Conservation (phyloP, 2,888 invertebrate species). For the Latheticus oryzae region DNA sequence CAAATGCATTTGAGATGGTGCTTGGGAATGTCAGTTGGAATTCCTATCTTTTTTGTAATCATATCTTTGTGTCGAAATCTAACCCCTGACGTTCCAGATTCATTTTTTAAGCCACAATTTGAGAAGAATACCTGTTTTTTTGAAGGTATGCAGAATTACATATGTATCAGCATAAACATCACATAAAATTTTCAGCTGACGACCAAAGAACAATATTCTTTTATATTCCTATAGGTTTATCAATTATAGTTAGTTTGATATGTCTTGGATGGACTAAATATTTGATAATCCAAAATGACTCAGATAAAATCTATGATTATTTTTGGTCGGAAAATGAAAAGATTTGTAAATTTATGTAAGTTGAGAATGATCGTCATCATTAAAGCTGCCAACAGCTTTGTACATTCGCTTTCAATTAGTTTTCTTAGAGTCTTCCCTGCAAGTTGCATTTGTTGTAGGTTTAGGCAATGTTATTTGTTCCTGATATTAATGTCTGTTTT, state of each 20-base stretch:
- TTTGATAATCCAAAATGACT: slow-evolving; percentile 38
- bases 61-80: slow-evolving; percentile 51
- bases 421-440: slow-evolving; percentile 9
- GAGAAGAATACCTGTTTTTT: slow-evolving; percentile 52
- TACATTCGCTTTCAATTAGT: slow-evolving; percentile 1
- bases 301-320: slow-evolving; percentile 37
- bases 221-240: slow-evolving; percentile 48
- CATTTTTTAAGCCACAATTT: slow-evolving; percentile 53
- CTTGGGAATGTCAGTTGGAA: slow-evolving; percentile 41
- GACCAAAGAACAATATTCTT: slow-evolving; percentile 45
- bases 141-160: slow-evolving; percentile 54
- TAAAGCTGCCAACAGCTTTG: not conserved
- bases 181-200: slow-evolving; percentile 47
- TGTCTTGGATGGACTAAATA: slow-evolving; percentile 41
- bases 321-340: slow-evolving; percentile 48
- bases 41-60: slow-evolving; percentile 49
- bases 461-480: slow-evolving; percentile 34
- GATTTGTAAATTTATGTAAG: slow-evolving; percentile 53
- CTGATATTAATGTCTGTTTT: slow-evolving; percentile 32
- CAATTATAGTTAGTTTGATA: slow-evolving; percentile 44
- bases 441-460: slow-evolving; percentile 38
- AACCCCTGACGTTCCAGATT: slow-evolving; percentile 53
- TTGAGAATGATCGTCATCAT: slow-evolving; percentile 26
- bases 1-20: slow-evolving; percentile 43
- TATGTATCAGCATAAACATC: too few relatives aligned